phyloP scores from a whole-genome alignment of 2,888 invertebrate genomes.

The Stratiomys singularior region DNA sequence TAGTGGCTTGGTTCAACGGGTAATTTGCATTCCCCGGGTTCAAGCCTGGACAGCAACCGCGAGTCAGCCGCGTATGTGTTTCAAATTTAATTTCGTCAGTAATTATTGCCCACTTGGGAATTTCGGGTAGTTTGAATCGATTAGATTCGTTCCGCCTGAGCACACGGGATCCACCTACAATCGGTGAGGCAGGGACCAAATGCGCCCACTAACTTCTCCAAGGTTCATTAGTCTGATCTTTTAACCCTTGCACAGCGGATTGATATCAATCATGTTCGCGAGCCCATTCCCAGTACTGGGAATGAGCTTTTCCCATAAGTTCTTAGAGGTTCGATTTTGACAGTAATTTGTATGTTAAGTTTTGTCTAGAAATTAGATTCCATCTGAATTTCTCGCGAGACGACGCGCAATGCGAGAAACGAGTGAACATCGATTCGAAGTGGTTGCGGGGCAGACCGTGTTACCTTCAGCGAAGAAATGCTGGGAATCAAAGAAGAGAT shows the following conservation, averaged over 20 bases:
- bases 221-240: conserved; percentile 51
- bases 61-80: not conserved
- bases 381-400: too few species aligned
- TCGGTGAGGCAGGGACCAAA: not conserved
- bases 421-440: too few species aligned
- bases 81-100: conserved; percentile 33
- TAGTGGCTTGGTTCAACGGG: not conserved
- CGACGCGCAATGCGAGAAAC: too few species aligned
- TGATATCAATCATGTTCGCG: conserved; percentile 50
- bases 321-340: too few species aligned
- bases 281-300: not conserved
- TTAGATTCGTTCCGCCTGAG: conserved; percentile 28
- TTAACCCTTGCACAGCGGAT: conserved; percentile 43
- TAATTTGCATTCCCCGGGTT: conserved; percentile 31
- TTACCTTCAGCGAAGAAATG: too few species aligned
- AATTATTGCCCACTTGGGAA: not conserved
- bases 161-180: conserved; percentile 26
- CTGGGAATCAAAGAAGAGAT: too few species aligned
- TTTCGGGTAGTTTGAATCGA: conserved; percentile 6
- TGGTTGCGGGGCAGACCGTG: too few species aligned
- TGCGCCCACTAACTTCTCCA: conserved; percentile 19
- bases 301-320: not conserved
- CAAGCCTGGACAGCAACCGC: not conserved
- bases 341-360: too few species aligned
- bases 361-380: too few species aligned